phyloP scores from a whole-genome alignment of 1,140 invertebrate species.

The Nylanderia fulva region DNA sequence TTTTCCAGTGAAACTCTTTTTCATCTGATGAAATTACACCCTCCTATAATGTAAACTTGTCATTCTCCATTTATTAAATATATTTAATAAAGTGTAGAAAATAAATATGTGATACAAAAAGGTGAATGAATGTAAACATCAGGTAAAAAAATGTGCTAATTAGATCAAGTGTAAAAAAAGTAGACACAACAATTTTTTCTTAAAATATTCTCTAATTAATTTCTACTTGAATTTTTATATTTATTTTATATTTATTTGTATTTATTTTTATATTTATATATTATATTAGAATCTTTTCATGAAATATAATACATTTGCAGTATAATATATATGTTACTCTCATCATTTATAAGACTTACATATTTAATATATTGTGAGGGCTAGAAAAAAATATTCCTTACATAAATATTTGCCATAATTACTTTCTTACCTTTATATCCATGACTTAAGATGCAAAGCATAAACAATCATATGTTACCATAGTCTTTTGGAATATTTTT shows the following conservation, averaged over 20 bases:
- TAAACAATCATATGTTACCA: conserved; percentile 66
- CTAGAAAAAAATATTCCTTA: background rate
- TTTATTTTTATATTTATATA: too few relatives aligned
- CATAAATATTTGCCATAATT: background rate
- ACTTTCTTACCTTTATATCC: conserved; percentile 68
- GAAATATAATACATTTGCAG: background rate
- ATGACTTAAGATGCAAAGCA: conserved; percentile 76
- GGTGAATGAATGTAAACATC: too few relatives aligned
- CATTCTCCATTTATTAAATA: background rate
- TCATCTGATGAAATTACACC: conserved; percentile 68
- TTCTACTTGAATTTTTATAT: too few relatives aligned
- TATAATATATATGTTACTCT: background rate
- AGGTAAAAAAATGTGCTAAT: too few relatives aligned
- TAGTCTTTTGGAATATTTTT: conserved; percentile 51
- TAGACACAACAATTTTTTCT: too few relatives aligned
- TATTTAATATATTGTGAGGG: background rate
- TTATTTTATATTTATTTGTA: too few relatives aligned
- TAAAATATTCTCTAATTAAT: too few relatives aligned
- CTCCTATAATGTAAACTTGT: conserved; percentile 62
- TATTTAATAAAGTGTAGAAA: background rate
- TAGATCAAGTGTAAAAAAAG: too few relatives aligned
- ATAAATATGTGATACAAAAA: background rate
- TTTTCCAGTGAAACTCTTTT: conserved; percentile 54
- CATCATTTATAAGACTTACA: background rate
- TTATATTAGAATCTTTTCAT: too few relatives aligned